A percentile compares a stretch with the other conserved stretches of the same genome.
phyloP scores from a whole-genome alignment of 2,113 vertebrate genomes.

The Perca schrenkii region DNA sequence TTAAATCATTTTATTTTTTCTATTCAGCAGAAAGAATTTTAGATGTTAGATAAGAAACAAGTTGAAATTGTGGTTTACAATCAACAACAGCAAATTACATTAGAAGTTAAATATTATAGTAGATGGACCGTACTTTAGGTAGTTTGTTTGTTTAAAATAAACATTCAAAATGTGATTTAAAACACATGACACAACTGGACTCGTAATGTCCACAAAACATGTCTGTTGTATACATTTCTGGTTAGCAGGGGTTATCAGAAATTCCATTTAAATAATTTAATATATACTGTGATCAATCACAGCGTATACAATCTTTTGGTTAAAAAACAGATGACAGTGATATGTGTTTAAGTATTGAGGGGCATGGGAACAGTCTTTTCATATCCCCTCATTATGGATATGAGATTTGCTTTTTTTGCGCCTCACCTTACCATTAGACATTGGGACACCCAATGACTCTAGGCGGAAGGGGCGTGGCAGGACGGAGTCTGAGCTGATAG shows the following conservation, averaged over 20 bases:
- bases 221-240: background rate
- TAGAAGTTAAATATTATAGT: background rate
- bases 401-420: conserved; percentile 86
- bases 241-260: background rate
- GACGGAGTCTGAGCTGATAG: conserved; percentile 71
- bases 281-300: background rate
- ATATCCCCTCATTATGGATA: conserved; percentile 68
- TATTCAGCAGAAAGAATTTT: conserved; percentile 21
- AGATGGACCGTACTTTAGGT: conserved; percentile 16
- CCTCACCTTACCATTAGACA: conserved; percentile 79
- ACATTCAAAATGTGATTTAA: conserved; percentile 16
- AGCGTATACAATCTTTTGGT: background rate
- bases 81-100: background rate
- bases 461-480: conserved; percentile 90
- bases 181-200: background rate
- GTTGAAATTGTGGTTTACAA: background rate
- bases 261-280: background rate
- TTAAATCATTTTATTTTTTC: conserved; percentile 9
- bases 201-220: background rate
- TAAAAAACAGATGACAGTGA: background rate
- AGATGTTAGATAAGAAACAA: background rate
- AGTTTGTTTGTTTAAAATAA: background rate
- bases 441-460: conserved; percentile 82
- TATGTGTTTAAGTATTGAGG: background rate
- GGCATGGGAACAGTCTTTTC: conserved; percentile 33